Conservation (phyloP, 2,888 invertebrate species). For the Ophonus ardosiacus region DNA sequence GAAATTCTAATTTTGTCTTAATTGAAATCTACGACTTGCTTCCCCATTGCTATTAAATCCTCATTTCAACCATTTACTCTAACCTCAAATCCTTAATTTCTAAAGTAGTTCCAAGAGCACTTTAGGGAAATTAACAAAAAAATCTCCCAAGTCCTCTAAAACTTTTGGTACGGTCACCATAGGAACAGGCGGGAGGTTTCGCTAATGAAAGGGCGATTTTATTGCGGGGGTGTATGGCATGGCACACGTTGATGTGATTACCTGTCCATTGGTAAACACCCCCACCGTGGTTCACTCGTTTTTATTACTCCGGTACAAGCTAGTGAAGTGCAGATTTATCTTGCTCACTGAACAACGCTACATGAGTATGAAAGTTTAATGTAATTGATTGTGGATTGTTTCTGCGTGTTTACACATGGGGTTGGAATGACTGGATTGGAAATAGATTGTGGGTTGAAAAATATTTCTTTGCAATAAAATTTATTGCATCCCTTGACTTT, state of each 20-base stretch:
- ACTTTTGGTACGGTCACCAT: not conserved
- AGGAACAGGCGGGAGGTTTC: not conserved
- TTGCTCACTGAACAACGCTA: conserved; percentile 20
- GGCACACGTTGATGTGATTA: conserved; percentile 21
- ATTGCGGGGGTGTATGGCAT: not conserved
- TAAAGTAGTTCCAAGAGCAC: not conserved
- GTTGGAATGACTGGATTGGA: not conserved
- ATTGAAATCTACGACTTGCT: not conserved
- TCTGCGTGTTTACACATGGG: conserved; percentile 8
- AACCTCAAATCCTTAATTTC: conserved; percentile 8
- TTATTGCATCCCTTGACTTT: not conserved
- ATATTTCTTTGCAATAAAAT: not conserved
- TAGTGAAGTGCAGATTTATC: conserved; percentile 5
- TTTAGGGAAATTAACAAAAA: conserved; percentile 2
- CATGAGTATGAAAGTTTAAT: conserved; percentile 17
- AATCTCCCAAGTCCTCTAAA: conserved; percentile 3
- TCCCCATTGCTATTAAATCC: not conserved
- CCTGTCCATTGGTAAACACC: conserved; percentile 42
- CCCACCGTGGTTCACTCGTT: conserved; percentile 16
- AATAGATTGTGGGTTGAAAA: not conserved
- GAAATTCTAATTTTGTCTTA: not conserved
- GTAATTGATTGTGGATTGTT: conserved; percentile 27
- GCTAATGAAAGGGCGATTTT: conserved; percentile 14
- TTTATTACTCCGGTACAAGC: conserved; percentile 11
- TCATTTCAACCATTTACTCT: not conserved